phyloP scores from a whole-genome alignment of 2,113 vertebrate genomes.

The Cettia cetti region DNA sequence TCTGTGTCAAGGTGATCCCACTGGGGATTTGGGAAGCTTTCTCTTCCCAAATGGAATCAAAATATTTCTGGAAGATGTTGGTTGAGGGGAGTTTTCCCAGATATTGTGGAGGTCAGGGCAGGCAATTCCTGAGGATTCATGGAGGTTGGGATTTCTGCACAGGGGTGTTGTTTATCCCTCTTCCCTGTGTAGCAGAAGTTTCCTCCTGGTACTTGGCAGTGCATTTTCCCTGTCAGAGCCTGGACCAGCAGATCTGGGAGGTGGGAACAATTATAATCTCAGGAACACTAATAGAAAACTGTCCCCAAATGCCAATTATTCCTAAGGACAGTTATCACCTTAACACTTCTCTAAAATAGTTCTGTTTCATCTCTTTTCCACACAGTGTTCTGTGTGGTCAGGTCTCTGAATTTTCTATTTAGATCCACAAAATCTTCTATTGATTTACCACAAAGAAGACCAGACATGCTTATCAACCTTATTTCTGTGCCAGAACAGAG shows the following conservation, averaged over 20 bases:
- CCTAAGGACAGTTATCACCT: not conserved
- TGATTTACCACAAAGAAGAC: not conserved
- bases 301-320: not conserved
- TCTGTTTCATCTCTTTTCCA: not conserved
- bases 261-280: not conserved
- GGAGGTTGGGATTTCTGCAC: not conserved
- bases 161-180: not conserved
- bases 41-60: not conserved
- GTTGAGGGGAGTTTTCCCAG: not conserved
- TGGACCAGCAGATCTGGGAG: not conserved
- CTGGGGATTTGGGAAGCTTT: not conserved
- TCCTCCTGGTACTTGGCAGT: not conserved
- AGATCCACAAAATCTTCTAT: not conserved
- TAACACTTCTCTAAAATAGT: not conserved
- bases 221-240: not conserved
- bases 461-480: not conserved
- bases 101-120: not conserved
- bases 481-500: not conserved
- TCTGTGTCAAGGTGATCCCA: not conserved
- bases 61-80: not conserved
- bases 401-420: not conserved
- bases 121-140: not conserved
- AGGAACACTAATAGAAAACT: not conserved
- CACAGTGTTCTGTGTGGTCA: not conserved
- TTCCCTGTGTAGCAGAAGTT: not conserved